A percentile compares a stretch with the other conserved stretches of the same genome.
phyloP scores from a whole-genome alignment of 2,113 vertebrate genomes.

The Rhinolophus sinicus region DNA sequence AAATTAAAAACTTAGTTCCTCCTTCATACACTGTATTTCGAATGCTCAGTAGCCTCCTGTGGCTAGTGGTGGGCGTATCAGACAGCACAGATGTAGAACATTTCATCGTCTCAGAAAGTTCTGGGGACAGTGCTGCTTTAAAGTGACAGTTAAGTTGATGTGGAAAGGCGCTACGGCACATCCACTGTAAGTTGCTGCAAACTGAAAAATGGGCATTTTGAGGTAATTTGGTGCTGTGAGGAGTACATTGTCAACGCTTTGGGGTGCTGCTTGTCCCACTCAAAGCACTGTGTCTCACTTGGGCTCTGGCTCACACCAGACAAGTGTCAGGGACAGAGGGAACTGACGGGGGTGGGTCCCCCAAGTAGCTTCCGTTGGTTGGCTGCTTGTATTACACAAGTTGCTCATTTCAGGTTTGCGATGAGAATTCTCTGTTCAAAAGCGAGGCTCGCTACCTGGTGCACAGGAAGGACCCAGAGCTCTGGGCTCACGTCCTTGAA shows the following conservation, averaged over 20 bases:
- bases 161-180: no score
- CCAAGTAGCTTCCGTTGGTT: no score
- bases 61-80: not conserved
- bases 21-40: not conserved
- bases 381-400: not conserved
- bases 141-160: not conserved
- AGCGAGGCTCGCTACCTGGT: conserved; percentile 95
- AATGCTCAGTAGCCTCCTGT: not conserved
- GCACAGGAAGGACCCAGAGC: conserved; percentile 93
- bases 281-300: not conserved
- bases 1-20: conserved; percentile 8
- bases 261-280: not conserved
- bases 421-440: conserved; percentile 95
- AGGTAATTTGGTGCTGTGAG: not conserved
- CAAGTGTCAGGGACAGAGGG: not conserved
- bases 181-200: not conserved
- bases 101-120: not conserved
- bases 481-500: conserved; percentile 93
- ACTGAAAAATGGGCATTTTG: not conserved
- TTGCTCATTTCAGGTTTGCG: conserved; percentile 90
- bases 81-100: not conserved
- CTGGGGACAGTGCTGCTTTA: not conserved
- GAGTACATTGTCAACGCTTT: not conserved
- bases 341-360: not conserved
- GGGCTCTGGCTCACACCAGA: not conserved